Evolutionary conservation across 1,140 invertebrate species (phyloP).

Genomic region (Apocrypta bakeri): DNA sequence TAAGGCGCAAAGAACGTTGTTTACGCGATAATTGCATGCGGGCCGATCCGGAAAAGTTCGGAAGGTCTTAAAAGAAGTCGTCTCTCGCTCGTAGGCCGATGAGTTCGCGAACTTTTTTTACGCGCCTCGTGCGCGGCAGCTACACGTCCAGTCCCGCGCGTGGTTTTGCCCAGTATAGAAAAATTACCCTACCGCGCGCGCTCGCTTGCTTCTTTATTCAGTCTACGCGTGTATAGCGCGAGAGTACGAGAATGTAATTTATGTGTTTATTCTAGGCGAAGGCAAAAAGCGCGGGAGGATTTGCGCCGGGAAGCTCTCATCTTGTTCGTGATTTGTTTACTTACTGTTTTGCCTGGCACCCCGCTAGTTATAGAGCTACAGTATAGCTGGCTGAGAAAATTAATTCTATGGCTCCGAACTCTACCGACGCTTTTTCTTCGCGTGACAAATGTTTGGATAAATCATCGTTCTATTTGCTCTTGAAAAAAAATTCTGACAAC

Average conservation of each 20-base stretch:
- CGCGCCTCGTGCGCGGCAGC: background rate
- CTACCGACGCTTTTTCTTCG: background rate
- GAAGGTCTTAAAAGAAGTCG: background rate
- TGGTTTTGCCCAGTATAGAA: background rate
- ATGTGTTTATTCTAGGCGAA: conserved; percentile 45
- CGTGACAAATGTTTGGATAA: conserved; percentile 9
- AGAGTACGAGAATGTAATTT: conserved; percentile 26
- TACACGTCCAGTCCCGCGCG: background rate
- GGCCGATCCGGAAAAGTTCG: conserved; percentile 20
- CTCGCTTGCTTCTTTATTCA: background rate
- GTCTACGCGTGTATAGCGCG: background rate
- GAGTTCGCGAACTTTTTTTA: conserved; percentile 23
- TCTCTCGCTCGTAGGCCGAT: conserved; percentile 10
- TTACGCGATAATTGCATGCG: conserved; percentile 44
- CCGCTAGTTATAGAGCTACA: background rate
- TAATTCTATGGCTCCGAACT: background rate
- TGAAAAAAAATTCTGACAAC: background rate
- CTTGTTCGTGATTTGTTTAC: conserved; percentile 46
- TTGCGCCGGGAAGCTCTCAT: background rate
- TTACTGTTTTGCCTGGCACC: background rate
- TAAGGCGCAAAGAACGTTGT: conserved; percentile 43
- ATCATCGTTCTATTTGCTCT: conserved; percentile 12
- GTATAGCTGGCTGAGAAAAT: background rate
- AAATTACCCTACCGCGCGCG: background rate
- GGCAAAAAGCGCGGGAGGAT: background rate